Evolutionary conservation across 2,113 vertebrate genomes (phyloP), one percentile per base, ranked within the genome.

Genomic region (Callochromis pleurospilus): DNA sequence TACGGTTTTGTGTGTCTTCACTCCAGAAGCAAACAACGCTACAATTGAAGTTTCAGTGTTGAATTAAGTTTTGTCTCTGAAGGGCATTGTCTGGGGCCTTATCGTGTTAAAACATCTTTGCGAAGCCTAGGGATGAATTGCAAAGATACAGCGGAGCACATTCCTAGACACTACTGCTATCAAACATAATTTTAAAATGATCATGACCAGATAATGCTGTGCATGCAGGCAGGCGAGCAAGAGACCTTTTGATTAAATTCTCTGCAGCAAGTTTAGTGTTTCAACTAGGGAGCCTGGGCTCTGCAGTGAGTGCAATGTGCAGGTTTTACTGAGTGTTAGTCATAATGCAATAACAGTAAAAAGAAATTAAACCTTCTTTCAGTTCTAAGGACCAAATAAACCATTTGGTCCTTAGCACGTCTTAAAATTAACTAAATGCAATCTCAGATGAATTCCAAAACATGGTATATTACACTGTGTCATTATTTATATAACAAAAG

Each of bases 241-340:
- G 60, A 84, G 24, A 75, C 84, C 60, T 88, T 87, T 87, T 90
- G 86, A 92, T 92, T 90, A 82, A 86, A 79, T 36, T 38, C 75
- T 79, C 33, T 51, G 47, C 45, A 77, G 45, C 73, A n/a, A n/a
- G 45, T 51, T 77, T 77, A 49, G 24, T 54, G 75, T 36, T 79
- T 79, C 29, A 36, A 14, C 47, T 79, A 33, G 47, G 29, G 47
- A 53, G 13, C 12, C 47, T 79, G 14, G 19, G 75, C 19, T 77
- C 73, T 31, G 26, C 73, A 31, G 45, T 77, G 4, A 77, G 10
- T 51, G 45, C 17, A 77, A 77, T 13, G 73, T 77, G 45, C 45
- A 49, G 4, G 70, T 75, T 47, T 75, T 75, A 19, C 70, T 1
- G 40, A 51, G 45, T 51, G 24, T 47, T 49, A 47, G 15, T 75